Evolutionary conservation across 2,113 vertebrate species (phyloP), one percentile per base, ranked within the genome.

Genomic region (Salvelinus alpinus): DNA sequence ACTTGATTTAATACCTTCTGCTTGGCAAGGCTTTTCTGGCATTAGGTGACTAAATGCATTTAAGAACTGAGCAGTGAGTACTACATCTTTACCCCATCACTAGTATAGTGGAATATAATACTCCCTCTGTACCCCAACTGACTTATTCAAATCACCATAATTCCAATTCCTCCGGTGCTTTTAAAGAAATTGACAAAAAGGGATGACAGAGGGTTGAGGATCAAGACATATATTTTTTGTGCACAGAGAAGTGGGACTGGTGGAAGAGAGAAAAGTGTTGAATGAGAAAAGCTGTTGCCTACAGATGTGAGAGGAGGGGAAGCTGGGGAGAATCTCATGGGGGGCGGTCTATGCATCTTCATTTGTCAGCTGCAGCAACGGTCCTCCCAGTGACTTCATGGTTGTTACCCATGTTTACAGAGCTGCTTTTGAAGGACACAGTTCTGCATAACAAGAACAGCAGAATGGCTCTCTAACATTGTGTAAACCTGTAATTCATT

Each of bases 401-500:
- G 70, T 64, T 80, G 70, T 76, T 80, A 44, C 12, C 62, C 51
- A 66, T 71, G 64, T 74, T 75, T 72, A 38, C 62, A 14, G 31
- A 68, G 71, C 48, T 7, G 29, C 38, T 31, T 59, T 59, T 73
- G 24, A 38, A 38, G 64, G n/a, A 20, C 31, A 27, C 38, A n/a
- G n/a, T 47, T 22, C 9, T 22, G 64, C 64, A 65, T 22, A 22
- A 64, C 60, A 16, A 7, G 4, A 24, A n/a, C 18, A 22, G 16
- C 60, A n/a, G 0, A 24, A 51, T 5, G 51, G 51, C 16, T 18
- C 51, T 64, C 60, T 1, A 64, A 64, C 8, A 64, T 64, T 12
- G 9, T 64, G 20, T 64, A 22, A 64, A 64, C 11, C 20, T 64
- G 3, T 5, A 54, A 54, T 18, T 54, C 14, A 54, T 54, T 54